phyloP scores from a whole-genome alignment of 2,113 vertebrate genomes.

The Rynchops niger region DNA sequence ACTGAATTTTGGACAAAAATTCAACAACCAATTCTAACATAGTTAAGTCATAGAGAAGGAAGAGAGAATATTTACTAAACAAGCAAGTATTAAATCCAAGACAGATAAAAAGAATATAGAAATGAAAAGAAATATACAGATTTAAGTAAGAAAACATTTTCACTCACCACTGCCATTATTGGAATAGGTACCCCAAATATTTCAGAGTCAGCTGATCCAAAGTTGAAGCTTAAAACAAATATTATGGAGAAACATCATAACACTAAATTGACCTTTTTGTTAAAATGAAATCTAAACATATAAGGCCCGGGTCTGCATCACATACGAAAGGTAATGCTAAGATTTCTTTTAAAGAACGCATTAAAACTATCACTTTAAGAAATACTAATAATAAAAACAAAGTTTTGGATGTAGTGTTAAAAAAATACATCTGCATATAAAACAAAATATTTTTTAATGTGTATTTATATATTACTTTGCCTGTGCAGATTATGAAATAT shows the following conservation, averaged over 20 bases:
- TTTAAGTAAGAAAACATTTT: background rate
- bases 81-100: background rate
- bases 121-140: background rate
- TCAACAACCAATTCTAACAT: background rate
- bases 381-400: background rate
- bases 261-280: background rate
- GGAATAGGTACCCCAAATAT: slow-evolving; percentile 89
- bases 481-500: background rate
- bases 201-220: slow-evolving; percentile 84
- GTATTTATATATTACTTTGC: background rate
- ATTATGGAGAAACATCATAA: background rate
- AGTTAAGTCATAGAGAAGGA: background rate
- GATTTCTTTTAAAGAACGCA: background rate
- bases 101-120: background rate
- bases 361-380: background rate
- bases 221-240: slow-evolving; percentile 82
- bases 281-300: background rate
- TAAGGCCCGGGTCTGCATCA: background rate
- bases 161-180: slow-evolving; percentile 90
- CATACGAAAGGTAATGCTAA: background rate
- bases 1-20: background rate
- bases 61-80: background rate
- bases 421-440: background rate
- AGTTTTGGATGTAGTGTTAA: background rate
- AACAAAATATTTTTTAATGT: background rate